These are phyloP conservation scores for Pecten maximus DNA, from an alignment of 2,888 invertebrate species.

Conservation along the genomic window DNA sequence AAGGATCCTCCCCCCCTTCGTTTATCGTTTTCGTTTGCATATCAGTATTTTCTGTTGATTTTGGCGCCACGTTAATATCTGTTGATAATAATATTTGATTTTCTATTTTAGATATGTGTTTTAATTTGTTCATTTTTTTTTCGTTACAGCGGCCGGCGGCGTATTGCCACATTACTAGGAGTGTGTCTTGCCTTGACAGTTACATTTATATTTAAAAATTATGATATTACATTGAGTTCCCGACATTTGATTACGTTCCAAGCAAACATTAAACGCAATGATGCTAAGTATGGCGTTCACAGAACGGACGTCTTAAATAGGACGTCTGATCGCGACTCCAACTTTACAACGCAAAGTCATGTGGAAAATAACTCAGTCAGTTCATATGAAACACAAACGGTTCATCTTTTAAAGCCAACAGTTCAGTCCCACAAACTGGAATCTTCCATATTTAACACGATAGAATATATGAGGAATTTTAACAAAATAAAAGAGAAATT, in stretches of 20 bases:
- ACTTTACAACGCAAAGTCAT: background rate
- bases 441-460: background rate
- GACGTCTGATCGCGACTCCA: background rate
- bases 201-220: background rate
- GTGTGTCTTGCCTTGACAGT: background rate
- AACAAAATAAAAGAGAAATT: background rate
- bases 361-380: background rate
- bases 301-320: background rate
- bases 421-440: background rate
- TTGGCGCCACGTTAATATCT: no score
- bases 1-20: no score
- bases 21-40: no score
- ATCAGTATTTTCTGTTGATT: no score
- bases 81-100: no score
- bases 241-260: background rate
- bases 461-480: background rate
- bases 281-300: background rate
- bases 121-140: background rate
- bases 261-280: background rate
- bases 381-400: background rate
- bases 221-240: background rate
- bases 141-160: background rate
- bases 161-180: background rate
- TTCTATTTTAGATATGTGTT: background rate
- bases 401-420: background rate